Evolutionary conservation across 2,797 vertebrate genomes (phyloP).

Genomic region (Bovichtus diacanthus): DNA sequence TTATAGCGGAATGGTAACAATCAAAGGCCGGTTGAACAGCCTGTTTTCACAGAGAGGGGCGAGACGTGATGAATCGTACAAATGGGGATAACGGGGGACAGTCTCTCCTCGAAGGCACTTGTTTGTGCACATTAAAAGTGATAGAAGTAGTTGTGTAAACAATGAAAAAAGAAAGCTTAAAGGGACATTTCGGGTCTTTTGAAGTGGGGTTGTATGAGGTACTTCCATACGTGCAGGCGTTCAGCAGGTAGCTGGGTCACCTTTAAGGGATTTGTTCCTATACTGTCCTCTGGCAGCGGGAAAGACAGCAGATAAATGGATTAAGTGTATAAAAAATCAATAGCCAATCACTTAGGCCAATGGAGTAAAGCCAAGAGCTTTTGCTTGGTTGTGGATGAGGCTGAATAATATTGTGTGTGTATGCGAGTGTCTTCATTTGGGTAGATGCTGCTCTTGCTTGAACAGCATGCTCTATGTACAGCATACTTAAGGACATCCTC

Average conservation of each 20-base stretch:
- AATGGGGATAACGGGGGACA: not conserved
- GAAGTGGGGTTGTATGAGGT: no score
- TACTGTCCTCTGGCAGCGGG: conserved; percentile 60
- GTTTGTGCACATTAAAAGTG: not conserved
- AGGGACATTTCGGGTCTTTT: no score
- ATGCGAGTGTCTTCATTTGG: conserved; percentile 35
- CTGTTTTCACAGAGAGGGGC: not conserved
- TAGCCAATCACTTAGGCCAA: conserved; percentile 84
- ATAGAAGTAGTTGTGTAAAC: not conserved
- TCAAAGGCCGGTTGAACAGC: not conserved
- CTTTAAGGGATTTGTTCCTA: conserved; percentile 61
- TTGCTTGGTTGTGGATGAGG: conserved; percentile 36
- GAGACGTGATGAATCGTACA: not conserved
- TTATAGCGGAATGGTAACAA: not conserved
- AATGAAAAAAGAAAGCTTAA: no score
- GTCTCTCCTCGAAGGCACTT: not conserved
- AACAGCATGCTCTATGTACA: conserved; percentile 8
- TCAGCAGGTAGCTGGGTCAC: conserved; percentile 71
- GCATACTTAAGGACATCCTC: conserved; percentile 54
- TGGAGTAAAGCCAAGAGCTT: conserved; percentile 68
- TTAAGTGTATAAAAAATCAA: conserved; percentile 82
- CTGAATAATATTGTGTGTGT: conserved; percentile 42
- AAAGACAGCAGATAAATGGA: conserved; percentile 79
- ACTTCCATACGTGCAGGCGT: not conserved
- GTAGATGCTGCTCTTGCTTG: conserved; percentile 34